phyloP scores from a whole-genome alignment of 2,888 invertebrate species.

The Chrysomela aeneicollis region DNA sequence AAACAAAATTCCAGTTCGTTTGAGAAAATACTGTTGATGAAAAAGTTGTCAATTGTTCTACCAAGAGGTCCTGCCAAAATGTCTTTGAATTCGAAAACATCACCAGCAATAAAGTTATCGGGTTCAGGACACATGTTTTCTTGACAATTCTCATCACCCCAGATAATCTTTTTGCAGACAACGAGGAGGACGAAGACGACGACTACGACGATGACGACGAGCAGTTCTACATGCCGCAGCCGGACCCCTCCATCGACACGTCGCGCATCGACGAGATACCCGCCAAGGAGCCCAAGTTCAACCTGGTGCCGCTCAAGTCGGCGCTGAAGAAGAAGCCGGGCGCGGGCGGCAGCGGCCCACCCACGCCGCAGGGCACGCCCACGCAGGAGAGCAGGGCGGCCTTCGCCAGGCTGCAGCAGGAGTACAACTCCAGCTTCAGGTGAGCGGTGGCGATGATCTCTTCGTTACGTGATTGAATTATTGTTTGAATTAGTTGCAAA shows the following conservation, averaged over 20 bases:
- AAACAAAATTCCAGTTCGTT: no score
- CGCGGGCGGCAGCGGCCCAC: constrained; percentile 72
- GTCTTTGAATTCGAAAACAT: no score
- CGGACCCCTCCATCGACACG: constrained; percentile 78
- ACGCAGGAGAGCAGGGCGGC: constrained; percentile 75
- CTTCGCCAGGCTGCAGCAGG: constrained; percentile 67
- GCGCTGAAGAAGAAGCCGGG: constrained; percentile 85
- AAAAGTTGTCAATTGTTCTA: no score
- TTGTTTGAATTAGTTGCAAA: no score
- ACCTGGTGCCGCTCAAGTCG: constrained; percentile 91
- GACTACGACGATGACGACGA: constrained; percentile 60
- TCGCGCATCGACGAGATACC: constrained; percentile 90
- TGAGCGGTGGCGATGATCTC: no score
- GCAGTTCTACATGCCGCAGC: constrained; percentile 70
- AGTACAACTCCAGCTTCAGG: constrained; percentile 81
- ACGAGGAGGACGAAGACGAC: constrained; percentile 52
- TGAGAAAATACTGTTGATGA: no score
- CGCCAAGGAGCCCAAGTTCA: constrained; percentile 77
- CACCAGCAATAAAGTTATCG: no score
- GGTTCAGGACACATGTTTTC: no score
- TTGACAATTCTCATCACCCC: no score
- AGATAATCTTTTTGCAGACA: no score
- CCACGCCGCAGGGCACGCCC: constrained; percentile 73
- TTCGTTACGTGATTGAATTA: no score
- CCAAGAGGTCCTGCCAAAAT: no score